Evolutionary conservation across 2,888 invertebrate species (phyloP).

Genomic region (Rhamnusium bicolor): DNA sequence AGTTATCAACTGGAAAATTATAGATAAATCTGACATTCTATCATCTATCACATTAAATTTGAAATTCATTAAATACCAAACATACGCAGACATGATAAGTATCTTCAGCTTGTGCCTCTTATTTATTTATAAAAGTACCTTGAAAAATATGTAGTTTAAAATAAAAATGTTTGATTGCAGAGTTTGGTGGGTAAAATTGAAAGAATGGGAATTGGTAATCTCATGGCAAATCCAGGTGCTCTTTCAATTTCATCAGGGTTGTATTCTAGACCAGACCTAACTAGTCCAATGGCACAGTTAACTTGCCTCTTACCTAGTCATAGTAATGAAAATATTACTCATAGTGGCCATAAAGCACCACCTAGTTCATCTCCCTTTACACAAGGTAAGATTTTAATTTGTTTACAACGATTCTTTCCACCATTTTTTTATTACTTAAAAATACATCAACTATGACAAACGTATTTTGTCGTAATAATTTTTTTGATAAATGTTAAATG

Average conservation of each 20-base stretch:
- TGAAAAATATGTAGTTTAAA: background rate
- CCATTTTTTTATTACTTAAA: too few relatives aligned
- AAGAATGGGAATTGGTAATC: constrained; percentile 79
- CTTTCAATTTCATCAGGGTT: constrained; percentile 78
- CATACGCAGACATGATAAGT: background rate
- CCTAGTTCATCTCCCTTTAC: constrained; percentile 8
- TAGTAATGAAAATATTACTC: constrained; percentile 57
- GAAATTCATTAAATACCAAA: background rate
- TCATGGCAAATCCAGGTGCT: constrained; percentile 77
- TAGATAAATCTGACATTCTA: background rate
- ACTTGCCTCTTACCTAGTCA: constrained; percentile 76
- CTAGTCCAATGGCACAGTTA: constrained; percentile 86
- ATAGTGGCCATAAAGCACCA: constrained; percentile 52
- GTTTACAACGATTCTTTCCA: background rate
- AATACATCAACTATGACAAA: too few relatives aligned
- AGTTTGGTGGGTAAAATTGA: constrained; percentile 78
- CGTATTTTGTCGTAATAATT: too few relatives aligned
- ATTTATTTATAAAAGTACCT: background rate
- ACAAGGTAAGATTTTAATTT: constrained; percentile 20
- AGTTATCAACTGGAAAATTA: constrained; percentile 5
- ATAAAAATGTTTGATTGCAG: constrained; percentile 56
- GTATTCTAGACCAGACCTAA: constrained; percentile 76
- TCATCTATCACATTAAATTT: background rate
- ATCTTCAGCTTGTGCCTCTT: background rate
- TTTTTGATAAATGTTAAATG: too few relatives aligned